These are phyloP conservation scores for Centropyge bicolor DNA, from an alignment of 2,797 vertebrate species.

Conservation along the genomic window DNA sequence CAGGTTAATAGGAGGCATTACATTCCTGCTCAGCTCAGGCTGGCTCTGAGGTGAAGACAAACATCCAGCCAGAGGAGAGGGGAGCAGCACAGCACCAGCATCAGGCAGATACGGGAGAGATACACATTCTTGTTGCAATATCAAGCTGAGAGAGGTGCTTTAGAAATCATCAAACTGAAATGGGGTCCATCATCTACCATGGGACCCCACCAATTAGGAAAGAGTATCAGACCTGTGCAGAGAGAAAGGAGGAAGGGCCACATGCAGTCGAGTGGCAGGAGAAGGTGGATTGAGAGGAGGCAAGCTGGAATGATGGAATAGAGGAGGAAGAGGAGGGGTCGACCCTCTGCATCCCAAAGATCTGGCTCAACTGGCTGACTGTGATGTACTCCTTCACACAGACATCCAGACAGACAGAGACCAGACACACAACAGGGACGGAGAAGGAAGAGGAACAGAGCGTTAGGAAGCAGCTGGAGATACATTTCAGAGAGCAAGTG, in stretches of 20 bases:
- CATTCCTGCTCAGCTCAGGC: constrained; percentile 82
- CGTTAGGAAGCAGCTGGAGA: not conserved
- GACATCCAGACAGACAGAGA: constrained; percentile 49
- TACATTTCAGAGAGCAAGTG: constrained; percentile 20
- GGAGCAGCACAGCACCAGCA: constrained; percentile 50
- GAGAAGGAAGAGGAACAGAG: constrained; percentile 45
- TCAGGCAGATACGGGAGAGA: constrained; percentile 66
- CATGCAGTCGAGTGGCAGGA: constrained; percentile 79
- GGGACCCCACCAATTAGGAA: not conserved
- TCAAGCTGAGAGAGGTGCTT: constrained; percentile 20
- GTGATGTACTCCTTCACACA: constrained; percentile 90
- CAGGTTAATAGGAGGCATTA: constrained; percentile 89
- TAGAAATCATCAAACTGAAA: not conserved
- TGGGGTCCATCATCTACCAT: not conserved
- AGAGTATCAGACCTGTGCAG: constrained; percentile 88
- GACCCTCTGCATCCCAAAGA: constrained; percentile 85
- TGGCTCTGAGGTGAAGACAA: constrained; percentile 76
- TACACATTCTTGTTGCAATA: constrained; percentile 23
- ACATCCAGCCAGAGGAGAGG: constrained; percentile 58
- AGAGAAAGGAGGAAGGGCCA: constrained; percentile 84
- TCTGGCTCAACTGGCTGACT: constrained; percentile 90
- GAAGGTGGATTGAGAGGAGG: constrained; percentile 77
- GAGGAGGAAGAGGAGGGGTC: constrained; percentile 78
- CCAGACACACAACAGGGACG: constrained; percentile 29
- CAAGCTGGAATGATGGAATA: constrained; percentile 81